Conservation (phyloP, 2,797 vertebrate genomes). For the Cynodonichthys magdalenae region DNA sequence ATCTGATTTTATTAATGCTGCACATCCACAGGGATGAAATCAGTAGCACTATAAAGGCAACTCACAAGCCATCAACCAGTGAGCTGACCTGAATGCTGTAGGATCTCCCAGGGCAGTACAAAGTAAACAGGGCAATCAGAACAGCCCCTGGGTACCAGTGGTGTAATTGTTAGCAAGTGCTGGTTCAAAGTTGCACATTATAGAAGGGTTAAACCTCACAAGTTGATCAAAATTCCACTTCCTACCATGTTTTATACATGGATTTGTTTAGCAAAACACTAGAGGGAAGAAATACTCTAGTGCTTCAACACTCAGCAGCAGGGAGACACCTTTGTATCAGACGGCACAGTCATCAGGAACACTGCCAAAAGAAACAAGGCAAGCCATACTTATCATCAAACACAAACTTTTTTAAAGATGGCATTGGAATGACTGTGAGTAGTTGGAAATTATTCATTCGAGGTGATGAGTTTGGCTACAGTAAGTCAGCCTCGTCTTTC, state of each 20-base stretch:
- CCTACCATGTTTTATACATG: conserved; percentile 54
- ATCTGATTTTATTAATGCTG: conserved; percentile 66
- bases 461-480: conserved; percentile 60
- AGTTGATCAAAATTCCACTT: conserved; percentile 66
- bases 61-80: conserved; percentile 57
- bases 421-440: conserved; percentile 42
- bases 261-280: conserved; percentile 55
- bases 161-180: conserved; percentile 77
- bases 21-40: conserved; percentile 51
- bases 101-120: conserved; percentile 65
- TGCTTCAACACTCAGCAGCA: conserved; percentile 31
- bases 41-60: conserved; percentile 49
- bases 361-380: conserved; percentile 70
- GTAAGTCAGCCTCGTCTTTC: conserved; percentile 57
- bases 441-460: conserved; percentile 72
- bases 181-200: conserved; percentile 56
- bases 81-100: conserved; percentile 67
- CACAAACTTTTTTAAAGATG: conserved; percentile 41
- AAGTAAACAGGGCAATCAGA: conserved; percentile 78
- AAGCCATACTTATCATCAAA: conserved; percentile 63
- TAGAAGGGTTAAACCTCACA: conserved; percentile 54
- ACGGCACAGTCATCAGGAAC: conserved; percentile 53
- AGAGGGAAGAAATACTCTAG: conserved; percentile 50
- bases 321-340: conserved; percentile 32
- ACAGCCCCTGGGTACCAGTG: conserved; percentile 55